Percentiles rank a stretch among this genome's conserved stretches.
Conservation (phyloP, 2,113 vertebrate species). For the Pholis gunnellus region DNA sequence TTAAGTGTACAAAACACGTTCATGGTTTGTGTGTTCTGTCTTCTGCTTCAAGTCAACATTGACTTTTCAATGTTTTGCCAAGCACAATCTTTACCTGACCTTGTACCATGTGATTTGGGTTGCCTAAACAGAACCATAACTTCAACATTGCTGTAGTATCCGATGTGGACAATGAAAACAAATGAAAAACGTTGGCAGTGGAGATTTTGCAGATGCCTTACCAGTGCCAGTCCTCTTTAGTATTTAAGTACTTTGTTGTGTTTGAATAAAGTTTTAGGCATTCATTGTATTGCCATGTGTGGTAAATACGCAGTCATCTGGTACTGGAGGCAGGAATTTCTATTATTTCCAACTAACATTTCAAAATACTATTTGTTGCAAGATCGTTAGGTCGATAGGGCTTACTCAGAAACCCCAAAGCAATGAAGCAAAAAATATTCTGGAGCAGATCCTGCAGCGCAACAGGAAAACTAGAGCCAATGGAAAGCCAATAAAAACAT, state of each 20-base stretch:
- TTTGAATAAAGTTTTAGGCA: not conserved
- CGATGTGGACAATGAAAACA: not conserved
- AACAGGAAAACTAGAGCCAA: conserved; percentile 21
- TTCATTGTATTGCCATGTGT: not conserved
- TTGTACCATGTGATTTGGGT: not conserved
- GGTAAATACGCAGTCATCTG: not conserved
- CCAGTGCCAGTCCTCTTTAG: not conserved
- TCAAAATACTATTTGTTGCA: conserved; percentile 13
- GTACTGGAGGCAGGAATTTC: not conserved
- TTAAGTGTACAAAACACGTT: not conserved
- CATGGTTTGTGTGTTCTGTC: not conserved
- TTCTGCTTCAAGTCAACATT: not conserved
- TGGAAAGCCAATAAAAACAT: conserved; percentile 58
- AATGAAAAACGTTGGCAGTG: not conserved
- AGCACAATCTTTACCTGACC: not conserved
- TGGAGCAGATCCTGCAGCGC: conserved; percentile 22
- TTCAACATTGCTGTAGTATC: not conserved
- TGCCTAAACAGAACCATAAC: not conserved
- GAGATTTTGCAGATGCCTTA: not conserved
- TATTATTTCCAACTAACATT: conserved; percentile 1
- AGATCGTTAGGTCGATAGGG: conserved; percentile 6
- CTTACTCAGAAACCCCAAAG: conserved; percentile 18
- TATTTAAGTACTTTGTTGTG: not conserved
- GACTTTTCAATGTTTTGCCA: not conserved
- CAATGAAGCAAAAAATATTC: conserved; percentile 22